phyloP scores from a whole-genome alignment of 2,888 invertebrate genomes.

The Trissolcus japonicus region DNA sequence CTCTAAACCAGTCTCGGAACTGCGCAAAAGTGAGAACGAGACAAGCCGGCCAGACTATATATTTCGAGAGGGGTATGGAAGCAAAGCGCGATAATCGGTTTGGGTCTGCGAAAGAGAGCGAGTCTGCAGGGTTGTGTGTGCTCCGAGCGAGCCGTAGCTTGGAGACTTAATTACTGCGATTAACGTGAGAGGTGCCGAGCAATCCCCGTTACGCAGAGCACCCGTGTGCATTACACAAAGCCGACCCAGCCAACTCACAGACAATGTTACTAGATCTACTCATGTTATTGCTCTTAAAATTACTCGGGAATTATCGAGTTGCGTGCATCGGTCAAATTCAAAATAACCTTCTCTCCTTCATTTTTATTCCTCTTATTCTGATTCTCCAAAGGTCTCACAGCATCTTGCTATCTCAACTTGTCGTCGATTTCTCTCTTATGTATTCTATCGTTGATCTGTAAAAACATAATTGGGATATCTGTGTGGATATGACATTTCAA shows the following conservation, averaged over 20 bases:
- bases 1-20: constrained; percentile 31
- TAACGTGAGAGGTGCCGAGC: constrained; percentile 64
- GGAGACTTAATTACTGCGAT: constrained; percentile 70
- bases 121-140: constrained; percentile 18
- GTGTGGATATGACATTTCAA: too few species aligned
- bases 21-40: constrained; percentile 50
- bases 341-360: too few species aligned
- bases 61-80: constrained; percentile 31
- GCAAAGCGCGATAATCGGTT: constrained; percentile 51
- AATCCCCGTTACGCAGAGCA: constrained; percentile 46
- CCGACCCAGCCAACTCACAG: constrained; percentile 27
- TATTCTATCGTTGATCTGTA: too few species aligned
- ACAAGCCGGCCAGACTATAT: constrained; percentile 29
- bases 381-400: too few species aligned
- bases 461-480: too few species aligned
- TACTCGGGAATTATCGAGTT: too few species aligned
- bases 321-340: too few species aligned
- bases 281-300: background rate
- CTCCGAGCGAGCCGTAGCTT: constrained; percentile 62
- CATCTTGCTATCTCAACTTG: too few species aligned
- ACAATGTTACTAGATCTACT: constrained; percentile 38
- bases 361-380: too few species aligned
- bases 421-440: too few species aligned
- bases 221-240: constrained; percentile 44
- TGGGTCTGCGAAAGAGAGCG: constrained; percentile 42